Conservation (phyloP, 2,113 vertebrate genomes). For the Lethenteron camtschaticum region DNA sequence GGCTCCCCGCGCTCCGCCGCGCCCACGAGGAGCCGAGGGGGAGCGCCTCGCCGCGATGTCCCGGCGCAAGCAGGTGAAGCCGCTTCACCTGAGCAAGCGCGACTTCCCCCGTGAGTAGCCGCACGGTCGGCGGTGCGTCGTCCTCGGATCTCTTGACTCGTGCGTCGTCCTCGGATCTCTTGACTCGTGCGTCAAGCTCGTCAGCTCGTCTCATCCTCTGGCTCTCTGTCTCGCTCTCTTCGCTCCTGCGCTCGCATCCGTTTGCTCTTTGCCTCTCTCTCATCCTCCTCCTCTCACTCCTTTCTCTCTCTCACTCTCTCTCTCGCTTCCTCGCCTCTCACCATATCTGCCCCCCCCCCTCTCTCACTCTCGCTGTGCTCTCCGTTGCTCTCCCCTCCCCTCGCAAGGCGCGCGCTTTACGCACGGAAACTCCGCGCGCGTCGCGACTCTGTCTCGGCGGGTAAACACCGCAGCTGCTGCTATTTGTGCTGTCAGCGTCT, state of each 20-base stretch:
- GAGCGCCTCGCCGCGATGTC: constrained; percentile 2
- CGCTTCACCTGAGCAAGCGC: constrained; percentile 3
- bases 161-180: too few relatives aligned
- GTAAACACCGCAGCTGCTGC: too few relatives aligned
- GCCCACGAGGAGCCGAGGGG: neutral
- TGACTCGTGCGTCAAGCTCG: neutral
- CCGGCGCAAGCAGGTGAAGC: constrained; percentile 5
- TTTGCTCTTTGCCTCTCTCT: neutral
- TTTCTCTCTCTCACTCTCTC: too few relatives aligned
- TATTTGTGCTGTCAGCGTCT: too few relatives aligned
- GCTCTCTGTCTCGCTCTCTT: neutral
- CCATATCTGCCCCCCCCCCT: neutral
- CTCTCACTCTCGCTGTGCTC: neutral
- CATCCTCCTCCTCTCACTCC: too few relatives aligned
- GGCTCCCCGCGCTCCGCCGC: neutral
- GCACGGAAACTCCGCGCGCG: too few relatives aligned
- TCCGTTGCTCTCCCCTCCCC: neutral
- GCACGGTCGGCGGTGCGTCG: too few relatives aligned
- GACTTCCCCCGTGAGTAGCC: constrained; percentile 1
- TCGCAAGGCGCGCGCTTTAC: neutral
- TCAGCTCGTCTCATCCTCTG: neutral
- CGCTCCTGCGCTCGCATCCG: neutral
- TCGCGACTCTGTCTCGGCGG: too few relatives aligned
- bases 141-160: too few relatives aligned
- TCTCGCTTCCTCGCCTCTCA: neutral